Evolutionary conservation across 2,888 invertebrate species (phyloP).

Genomic region (Rhagonycha fulva): DNA sequence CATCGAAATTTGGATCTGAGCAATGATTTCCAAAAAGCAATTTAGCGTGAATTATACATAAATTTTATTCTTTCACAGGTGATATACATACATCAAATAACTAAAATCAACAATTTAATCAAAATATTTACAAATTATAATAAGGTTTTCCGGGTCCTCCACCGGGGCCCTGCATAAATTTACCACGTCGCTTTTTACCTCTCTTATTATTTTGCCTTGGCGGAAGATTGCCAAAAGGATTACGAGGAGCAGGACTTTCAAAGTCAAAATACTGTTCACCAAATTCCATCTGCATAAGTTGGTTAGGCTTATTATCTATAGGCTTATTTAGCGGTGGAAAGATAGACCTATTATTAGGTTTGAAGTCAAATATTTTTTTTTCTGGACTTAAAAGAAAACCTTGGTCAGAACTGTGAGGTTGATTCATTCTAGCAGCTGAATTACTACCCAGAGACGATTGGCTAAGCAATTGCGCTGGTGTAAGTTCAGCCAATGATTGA

Average conservation of each 20-base stretch:
- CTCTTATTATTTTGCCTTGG: background rate
- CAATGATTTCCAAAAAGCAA: background rate
- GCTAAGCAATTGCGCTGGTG: conserved; percentile 51
- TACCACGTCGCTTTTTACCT: background rate
- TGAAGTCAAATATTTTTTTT: background rate
- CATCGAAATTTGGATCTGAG: background rate
- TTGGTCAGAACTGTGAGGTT: background rate
- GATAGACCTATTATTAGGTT: background rate
- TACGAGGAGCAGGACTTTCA: background rate
- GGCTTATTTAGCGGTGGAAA: background rate
- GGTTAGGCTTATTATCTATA: background rate
- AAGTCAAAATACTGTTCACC: background rate
- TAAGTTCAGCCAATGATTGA: conserved; percentile 50
- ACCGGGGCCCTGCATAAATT: background rate
- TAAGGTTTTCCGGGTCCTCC: background rate
- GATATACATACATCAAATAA: background rate
- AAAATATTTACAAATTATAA: background rate
- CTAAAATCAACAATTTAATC: background rate
- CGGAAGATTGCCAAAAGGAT: background rate
- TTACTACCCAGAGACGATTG: background rate
- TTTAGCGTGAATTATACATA: background rate
- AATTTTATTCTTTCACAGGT: background rate
- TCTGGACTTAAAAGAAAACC: background rate
- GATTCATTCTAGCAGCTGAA: background rate
- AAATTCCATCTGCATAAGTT: background rate